Evolutionary conservation across 2,113 vertebrate genomes (phyloP).

Genomic region (Accipiter cooperii): DNA sequence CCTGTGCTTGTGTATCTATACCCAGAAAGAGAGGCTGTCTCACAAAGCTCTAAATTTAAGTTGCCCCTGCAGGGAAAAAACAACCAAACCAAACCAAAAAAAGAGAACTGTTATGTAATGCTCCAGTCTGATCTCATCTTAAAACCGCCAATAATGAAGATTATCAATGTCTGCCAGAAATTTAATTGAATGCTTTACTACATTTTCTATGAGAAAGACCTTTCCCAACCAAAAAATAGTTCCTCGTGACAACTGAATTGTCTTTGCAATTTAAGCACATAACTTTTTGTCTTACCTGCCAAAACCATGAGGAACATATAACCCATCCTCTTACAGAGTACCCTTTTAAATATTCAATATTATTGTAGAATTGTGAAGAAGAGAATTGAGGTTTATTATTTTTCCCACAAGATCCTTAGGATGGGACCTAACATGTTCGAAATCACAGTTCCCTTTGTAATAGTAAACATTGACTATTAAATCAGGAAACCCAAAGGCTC

Average conservation of each 20-base stretch:
- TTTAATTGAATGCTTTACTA: neutral
- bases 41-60: neutral
- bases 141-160: neutral
- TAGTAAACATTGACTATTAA: neutral
- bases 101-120: neutral
- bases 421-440: neutral
- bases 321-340: neutral
- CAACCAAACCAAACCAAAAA: neutral
- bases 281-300: neutral
- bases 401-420: neutral
- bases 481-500: neutral
- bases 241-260: neutral
- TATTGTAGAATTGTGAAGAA: neutral
- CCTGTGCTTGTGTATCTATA: neutral
- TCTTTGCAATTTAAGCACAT: neutral
- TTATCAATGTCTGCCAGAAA: neutral
- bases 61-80: neutral
- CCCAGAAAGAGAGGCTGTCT: neutral
- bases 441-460: neutral
- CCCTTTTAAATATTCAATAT: neutral
- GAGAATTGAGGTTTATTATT: neutral
- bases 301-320: neutral
- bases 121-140: neutral
- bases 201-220: neutral
- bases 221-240: neutral